These are phyloP conservation scores for Montipora foliosa DNA, from an alignment of 64 coral and sea anemone genomes.

Conservation along the genomic window DNA sequence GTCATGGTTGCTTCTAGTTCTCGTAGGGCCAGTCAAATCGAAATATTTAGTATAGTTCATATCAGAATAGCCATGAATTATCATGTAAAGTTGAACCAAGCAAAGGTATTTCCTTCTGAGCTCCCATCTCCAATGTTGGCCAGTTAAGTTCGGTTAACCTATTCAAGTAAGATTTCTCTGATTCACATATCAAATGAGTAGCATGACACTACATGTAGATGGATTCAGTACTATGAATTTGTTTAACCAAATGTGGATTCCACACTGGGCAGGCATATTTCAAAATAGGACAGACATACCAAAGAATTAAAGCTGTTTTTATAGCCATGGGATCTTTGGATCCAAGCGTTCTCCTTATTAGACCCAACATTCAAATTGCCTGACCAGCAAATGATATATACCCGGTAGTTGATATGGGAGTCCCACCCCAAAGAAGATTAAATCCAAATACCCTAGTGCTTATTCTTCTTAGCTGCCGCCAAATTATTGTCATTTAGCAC, in stretches of 20 bases:
- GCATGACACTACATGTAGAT: background rate
- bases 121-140: background rate
- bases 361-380: background rate
- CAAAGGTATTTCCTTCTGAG: no score
- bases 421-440: no score
- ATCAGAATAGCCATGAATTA: no score
- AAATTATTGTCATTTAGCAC: no score
- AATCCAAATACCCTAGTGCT: no score
- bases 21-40: no score
- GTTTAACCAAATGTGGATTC: background rate
- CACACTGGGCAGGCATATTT: background rate
- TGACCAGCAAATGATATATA: no score
- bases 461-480: no score
- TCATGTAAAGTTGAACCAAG: no score
- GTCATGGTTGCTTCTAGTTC: no score
- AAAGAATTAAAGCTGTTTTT: background rate
- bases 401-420: no score
- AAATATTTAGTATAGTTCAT: no score
- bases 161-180: background rate
- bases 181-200: background rate
- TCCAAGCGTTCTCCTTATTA: background rate
- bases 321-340: background rate
- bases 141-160: background rate
- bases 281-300: background rate
- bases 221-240: background rate